Conservation (phyloP, 2,888 invertebrate genomes). For the Melipona bicolor region DNA sequence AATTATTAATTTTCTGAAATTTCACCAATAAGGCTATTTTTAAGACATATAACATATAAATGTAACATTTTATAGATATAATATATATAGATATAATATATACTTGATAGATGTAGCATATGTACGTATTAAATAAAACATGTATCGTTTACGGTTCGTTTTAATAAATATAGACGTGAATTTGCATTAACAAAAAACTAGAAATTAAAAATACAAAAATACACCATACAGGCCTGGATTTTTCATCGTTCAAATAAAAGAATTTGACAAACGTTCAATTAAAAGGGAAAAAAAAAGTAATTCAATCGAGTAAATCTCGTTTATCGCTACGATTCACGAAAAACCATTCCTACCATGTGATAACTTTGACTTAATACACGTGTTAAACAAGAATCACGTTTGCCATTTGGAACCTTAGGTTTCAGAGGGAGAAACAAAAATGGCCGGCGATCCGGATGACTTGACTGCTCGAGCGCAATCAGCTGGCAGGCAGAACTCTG, state of each 20-base stretch:
- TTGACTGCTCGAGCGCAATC: constrained; percentile 24
- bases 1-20: too few species aligned
- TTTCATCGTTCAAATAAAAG: not conserved
- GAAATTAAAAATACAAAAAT: not conserved
- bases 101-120: too few species aligned
- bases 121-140: too few species aligned
- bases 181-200: not conserved
- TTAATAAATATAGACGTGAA: not conserved
- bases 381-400: not conserved
- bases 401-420: not conserved
- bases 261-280: too few species aligned
- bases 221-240: not conserved
- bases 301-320: not conserved
- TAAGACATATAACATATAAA: too few species aligned
- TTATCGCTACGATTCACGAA: not conserved
- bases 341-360: not conserved
- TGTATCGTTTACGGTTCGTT: not conserved
- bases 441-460: not conserved
- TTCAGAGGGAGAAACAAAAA: not conserved
- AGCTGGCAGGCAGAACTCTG: not conserved
- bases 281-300: not conserved
- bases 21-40: too few species aligned
- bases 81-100: too few species aligned
- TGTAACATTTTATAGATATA: too few species aligned
- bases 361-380: not conserved